These are phyloP conservation scores for Cirrhinus molitorella DNA, from an alignment of 2,797 vertebrate genomes.

Conservation along the genomic window DNA sequence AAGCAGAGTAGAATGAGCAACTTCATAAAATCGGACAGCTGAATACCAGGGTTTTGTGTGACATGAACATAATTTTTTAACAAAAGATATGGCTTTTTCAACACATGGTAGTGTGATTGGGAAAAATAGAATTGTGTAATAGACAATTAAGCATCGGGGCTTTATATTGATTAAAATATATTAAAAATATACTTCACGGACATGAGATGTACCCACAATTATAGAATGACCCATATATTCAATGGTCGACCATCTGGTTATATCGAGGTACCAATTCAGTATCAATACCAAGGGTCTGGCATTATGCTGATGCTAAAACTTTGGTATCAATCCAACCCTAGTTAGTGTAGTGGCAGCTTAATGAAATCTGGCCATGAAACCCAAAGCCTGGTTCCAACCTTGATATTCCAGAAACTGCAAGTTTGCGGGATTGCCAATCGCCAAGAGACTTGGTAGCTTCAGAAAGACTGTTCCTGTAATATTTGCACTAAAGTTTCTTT, in stretches of 20 bases:
- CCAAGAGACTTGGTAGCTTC: background rate
- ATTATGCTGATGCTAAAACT: background rate
- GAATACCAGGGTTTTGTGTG: too few relatives aligned
- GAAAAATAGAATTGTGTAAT: too few relatives aligned
- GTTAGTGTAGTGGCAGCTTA: background rate
- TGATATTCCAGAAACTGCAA: background rate
- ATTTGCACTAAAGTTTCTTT: slow-evolving; percentile 1
- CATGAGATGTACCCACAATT: too few relatives aligned
- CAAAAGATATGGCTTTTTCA: too few relatives aligned
- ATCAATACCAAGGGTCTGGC: background rate
- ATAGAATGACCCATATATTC: too few relatives aligned
- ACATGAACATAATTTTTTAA: too few relatives aligned
- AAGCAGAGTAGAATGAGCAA: too few relatives aligned
- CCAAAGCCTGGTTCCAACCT: background rate
- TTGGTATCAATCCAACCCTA: slow-evolving; percentile 1
- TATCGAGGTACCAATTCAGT: background rate
- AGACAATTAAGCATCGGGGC: too few relatives aligned
- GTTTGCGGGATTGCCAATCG: background rate
- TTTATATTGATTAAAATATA: too few relatives aligned
- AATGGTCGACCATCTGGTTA: background rate
- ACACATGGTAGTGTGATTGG: too few relatives aligned
- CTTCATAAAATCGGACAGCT: too few relatives aligned
- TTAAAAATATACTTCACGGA: too few relatives aligned
- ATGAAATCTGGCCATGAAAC: background rate
- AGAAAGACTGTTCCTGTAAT: background rate